Evolutionary conservation across 2,888 invertebrate species (phyloP).

Genomic region (Microctonus brassicae): DNA sequence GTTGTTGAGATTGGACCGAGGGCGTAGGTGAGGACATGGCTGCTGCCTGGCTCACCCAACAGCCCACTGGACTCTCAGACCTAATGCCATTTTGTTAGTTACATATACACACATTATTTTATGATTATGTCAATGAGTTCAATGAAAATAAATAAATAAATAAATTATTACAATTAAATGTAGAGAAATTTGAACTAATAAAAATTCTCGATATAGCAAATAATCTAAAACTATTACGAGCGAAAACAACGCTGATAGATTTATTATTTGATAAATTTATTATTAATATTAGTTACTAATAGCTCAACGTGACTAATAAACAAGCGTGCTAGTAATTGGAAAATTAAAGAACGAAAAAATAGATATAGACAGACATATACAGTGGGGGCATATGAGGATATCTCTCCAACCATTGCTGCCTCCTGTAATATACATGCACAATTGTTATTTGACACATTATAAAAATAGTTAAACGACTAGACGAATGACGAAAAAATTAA

Average conservation of each 20-base stretch:
- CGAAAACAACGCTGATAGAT: not conserved
- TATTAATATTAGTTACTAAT: not conserved
- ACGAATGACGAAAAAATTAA: not conserved
- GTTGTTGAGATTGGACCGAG: slow-evolving; percentile 64
- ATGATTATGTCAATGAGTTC: slow-evolving; percentile 10
- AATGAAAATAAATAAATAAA: not conserved
- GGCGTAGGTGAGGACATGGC: slow-evolving; percentile 68
- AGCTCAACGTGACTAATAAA: slow-evolving; percentile 35
- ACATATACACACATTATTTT: slow-evolving; percentile 42
- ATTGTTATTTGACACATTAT: slow-evolving; percentile 30
- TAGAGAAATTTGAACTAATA: not conserved
- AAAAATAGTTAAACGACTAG: not conserved
- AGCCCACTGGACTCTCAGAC: slow-evolving; percentile 68
- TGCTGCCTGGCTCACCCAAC: slow-evolving; percentile 68
- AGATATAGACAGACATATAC: slow-evolving; percentile 66
- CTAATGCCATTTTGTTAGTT: slow-evolving; percentile 63
- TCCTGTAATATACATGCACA: slow-evolving; percentile 65
- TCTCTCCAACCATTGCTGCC: slow-evolving; percentile 64
- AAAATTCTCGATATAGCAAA: slow-evolving; percentile 16
- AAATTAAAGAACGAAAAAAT: slow-evolving; percentile 47
- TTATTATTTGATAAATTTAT: not conserved
- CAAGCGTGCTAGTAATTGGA: slow-evolving; percentile 46
- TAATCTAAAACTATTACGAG: not conserved
- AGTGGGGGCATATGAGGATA: slow-evolving; percentile 62
- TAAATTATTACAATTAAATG: slow-evolving; percentile 30